These are phyloP conservation scores for Listronotus oregonensis DNA, from an alignment of 1,140 invertebrate species.

Conservation along the genomic window DNA sequence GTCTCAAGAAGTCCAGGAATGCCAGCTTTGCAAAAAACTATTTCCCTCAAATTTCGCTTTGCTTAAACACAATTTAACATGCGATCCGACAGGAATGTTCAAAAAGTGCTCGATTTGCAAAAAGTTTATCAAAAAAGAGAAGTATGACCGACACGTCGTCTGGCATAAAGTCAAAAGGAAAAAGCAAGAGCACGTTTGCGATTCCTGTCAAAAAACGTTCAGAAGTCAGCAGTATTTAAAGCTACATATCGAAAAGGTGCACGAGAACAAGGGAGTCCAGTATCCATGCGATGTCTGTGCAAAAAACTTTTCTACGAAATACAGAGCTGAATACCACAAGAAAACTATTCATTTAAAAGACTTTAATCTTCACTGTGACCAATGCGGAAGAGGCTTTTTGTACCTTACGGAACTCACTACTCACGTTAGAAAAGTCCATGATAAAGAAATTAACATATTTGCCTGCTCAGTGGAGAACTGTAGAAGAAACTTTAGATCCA, in stretches of 20 bases:
- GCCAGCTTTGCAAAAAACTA: slow-evolving; percentile 12
- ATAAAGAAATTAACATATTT: slow-evolving; percentile 21
- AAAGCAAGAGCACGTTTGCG: slow-evolving; percentile 10
- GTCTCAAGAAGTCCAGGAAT: slow-evolving; percentile 9
- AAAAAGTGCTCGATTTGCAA: slow-evolving; percentile 10
- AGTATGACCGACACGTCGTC: slow-evolving; percentile 17
- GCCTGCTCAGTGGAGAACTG: slow-evolving; percentile 6
- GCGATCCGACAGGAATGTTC: slow-evolving; percentile 15
- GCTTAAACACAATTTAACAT: slow-evolving; percentile 25
- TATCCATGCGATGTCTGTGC: slow-evolving; percentile 70
- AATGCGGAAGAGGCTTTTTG: slow-evolving; percentile 30
- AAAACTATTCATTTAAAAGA: slow-evolving; percentile 34
- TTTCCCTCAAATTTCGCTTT: slow-evolving; percentile 21
- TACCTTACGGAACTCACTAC: slow-evolving; percentile 9
- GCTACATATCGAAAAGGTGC: slow-evolving; percentile 44
- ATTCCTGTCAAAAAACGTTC: slow-evolving; percentile 17
- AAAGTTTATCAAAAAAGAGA: slow-evolving; percentile 28
- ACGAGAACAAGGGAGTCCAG: slow-evolving; percentile 47
- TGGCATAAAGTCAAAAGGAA: slow-evolving; percentile 27
- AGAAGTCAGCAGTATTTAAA: slow-evolving; percentile 20
- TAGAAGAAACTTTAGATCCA: slow-evolving; percentile 16
- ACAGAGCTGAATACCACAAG: slow-evolving; percentile 55
- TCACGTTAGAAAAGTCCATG: slow-evolving; percentile 29
- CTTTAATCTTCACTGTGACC: slow-evolving; percentile 31
- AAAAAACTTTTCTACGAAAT: slow-evolving; percentile 69